Evolutionary conservation across 2,113 vertebrate species (phyloP).

Genomic region (Ameiurus melas): DNA sequence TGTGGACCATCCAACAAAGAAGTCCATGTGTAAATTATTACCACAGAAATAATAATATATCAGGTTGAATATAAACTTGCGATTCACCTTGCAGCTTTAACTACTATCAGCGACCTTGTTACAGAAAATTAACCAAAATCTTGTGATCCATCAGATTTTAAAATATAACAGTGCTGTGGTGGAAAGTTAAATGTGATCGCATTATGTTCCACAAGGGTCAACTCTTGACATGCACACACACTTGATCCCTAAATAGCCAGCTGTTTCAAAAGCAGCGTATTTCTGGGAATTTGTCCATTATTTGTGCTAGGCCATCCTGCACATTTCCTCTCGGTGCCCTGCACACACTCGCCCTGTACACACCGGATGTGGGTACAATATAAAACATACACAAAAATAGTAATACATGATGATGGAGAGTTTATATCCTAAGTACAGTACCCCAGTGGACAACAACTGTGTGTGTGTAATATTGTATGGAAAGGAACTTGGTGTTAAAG

Average conservation of each 20-base stretch:
- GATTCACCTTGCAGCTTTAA: background rate
- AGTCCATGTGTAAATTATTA: background rate
- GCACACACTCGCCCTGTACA: background rate
- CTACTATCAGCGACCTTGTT: background rate
- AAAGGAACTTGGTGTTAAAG: background rate
- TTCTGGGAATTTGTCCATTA: conserved; percentile 33
- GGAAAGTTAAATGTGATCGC: background rate
- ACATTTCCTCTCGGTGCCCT: conserved; percentile 23
- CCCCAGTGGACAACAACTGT: background rate
- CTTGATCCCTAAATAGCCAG: background rate
- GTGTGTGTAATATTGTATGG: background rate
- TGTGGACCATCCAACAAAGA: background rate
- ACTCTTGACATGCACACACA: background rate
- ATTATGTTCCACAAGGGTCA: conserved; percentile 6
- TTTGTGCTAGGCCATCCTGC: background rate
- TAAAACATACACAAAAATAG: background rate
- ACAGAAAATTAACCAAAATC: background rate
- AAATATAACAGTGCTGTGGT: background rate
- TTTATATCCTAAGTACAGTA: background rate
- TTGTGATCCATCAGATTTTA: background rate
- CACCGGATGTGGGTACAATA: conserved; percentile 27
- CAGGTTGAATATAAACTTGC: background rate
- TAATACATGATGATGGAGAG: background rate
- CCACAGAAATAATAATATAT: background rate
- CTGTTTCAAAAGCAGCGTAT: conserved; percentile 5